Conservation (phyloP, 2,797 vertebrate species). For the Pseudochirops cupreus region DNA sequence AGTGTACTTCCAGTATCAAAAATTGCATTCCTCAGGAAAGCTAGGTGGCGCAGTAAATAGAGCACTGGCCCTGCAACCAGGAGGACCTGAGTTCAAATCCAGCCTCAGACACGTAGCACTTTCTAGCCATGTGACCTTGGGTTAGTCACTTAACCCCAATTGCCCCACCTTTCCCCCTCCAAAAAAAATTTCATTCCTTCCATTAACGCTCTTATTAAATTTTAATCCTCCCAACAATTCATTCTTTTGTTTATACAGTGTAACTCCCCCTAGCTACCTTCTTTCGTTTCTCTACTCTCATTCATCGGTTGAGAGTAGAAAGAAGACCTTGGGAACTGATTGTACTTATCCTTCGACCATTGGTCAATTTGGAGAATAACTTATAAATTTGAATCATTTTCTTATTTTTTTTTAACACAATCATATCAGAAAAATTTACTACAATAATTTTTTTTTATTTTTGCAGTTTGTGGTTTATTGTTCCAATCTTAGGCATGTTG, state of each 20-base stretch:
- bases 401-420: background rate
- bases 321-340: background rate
- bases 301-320: background rate
- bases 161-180: no score
- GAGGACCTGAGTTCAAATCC: no score
- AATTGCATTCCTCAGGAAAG: background rate
- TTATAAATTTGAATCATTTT: background rate
- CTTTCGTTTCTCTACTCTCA: background rate
- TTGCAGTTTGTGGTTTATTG: background rate
- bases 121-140: no score
- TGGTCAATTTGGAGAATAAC: background rate
- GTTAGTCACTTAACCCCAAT: no score
- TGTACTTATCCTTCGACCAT: background rate
- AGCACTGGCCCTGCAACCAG: no score
- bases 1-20: background rate
- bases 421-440: background rate
- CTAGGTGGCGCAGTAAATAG: no score
- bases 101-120: no score
- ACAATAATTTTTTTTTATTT: background rate
- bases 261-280: background rate
- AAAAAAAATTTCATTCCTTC: background rate
- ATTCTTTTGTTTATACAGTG: background rate
- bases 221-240: background rate
- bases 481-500: background rate
- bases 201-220: background rate